Evolutionary conservation across 1,140 invertebrate genomes (phyloP), one percentile per base, ranked within the genome.

Genomic region (Mesaphorura yosii): DNA sequence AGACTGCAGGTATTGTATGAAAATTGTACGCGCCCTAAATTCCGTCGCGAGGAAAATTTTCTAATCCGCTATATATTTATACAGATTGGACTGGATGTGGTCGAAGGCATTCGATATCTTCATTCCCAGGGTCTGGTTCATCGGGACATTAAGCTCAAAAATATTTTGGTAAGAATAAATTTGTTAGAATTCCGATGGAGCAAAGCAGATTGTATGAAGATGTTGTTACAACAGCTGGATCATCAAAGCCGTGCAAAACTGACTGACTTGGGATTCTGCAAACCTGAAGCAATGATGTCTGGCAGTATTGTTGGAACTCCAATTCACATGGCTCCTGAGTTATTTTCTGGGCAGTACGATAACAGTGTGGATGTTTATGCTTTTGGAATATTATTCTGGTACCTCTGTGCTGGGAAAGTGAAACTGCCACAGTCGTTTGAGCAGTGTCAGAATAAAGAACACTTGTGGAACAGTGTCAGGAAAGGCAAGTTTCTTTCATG

Each of bases 361-460:
- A 84, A 81, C 60, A 81, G 80, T 54, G 88, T 93, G 15, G 88
- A 93, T 66, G 81, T 91, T 1, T 92, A 91, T 67, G 88, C 88
- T 1, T 92, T 93, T 70, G 88, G 88, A 1, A 86, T 93, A 48
- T 69, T 92, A 20, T 89, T 91, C 69, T 92, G 88, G 88, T 90
- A 89, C 60, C 76, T 90, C 48, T 90, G 87, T 72, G 81, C 87
- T 3, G 87, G 86, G 3, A 80, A 83, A 64, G 81, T 88, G 0
- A 77, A 76, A 64, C 72, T 91, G 34, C 88, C 89, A 3, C 76
- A 77, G 45, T 78, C 81, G 2, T 92, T 89, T 70, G 86, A 91
- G 64, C 79, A 84, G 56, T 91, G 88, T 69, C 79, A 81, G 60
- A 88, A 85, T 59, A 91, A 91, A 66, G 87, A 91, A 66, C 84